A percentile compares a stretch with the other conserved stretches of the same genome.
phyloP scores from a whole-genome alignment of 2,888 invertebrate genomes.

The Rotaria sp. region DNA sequence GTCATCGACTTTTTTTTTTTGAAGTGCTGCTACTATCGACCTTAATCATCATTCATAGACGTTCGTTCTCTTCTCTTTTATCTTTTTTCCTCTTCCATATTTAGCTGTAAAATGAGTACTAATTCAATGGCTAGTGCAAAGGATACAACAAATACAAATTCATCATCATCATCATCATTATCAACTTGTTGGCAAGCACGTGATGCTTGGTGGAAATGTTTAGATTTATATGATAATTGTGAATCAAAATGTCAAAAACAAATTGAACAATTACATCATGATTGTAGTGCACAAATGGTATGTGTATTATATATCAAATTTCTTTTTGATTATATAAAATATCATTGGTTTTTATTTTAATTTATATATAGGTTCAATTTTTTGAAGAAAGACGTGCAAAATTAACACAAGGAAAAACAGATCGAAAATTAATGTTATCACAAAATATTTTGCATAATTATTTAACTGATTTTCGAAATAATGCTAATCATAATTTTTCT shows the following conservation, averaged over 20 bases:
- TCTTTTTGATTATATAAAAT: neutral
- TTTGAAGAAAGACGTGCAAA: neutral
- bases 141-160: neutral
- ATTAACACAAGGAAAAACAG: neutral
- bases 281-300: neutral
- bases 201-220: constrained; percentile 25
- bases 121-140: neutral
- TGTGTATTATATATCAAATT: neutral
- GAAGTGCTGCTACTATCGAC: too few species aligned
- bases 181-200: neutral
- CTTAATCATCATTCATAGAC: too few species aligned
- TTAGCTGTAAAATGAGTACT: neutral
- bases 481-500: constrained; percentile 18
- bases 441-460: neutral
- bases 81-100: neutral
- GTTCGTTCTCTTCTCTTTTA: neutral
- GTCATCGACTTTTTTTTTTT: too few species aligned
- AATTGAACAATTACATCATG: neutral
- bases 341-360: too few species aligned
- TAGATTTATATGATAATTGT: constrained; percentile 23
- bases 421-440: neutral
- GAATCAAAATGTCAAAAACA: constrained; percentile 12
- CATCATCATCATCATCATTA: neutral
- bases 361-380: neutral
- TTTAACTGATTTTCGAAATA: constrained; percentile 29